Percentiles rank a stretch among this genome's conserved stretches.
Evolutionary conservation across 2,797 vertebrate genomes (phyloP).

Genomic region (Gephyroberyx darwinii): DNA sequence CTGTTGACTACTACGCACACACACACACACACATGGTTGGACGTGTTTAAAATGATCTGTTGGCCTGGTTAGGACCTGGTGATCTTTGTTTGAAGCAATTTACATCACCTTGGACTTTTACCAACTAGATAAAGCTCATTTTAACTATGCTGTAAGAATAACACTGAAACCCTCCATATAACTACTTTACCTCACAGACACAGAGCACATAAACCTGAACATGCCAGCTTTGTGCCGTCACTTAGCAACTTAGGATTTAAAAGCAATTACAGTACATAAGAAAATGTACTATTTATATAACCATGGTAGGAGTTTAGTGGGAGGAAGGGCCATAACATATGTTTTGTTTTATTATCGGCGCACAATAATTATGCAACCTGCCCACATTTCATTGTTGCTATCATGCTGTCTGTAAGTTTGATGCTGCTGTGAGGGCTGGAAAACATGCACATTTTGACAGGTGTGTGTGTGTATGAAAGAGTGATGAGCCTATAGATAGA

Average conservation of each 20-base stretch:
- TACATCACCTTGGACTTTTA: too few relatives aligned
- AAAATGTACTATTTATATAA: conserved; percentile 59
- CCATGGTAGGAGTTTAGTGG: conserved; percentile 60
- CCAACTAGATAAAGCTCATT: too few relatives aligned
- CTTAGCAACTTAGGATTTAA: conserved; percentile 33
- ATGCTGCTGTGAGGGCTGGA: background rate
- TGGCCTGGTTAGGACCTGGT: too few relatives aligned
- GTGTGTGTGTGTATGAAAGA: too few relatives aligned
- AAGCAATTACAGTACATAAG: conserved; percentile 40
- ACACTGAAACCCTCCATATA: background rate
- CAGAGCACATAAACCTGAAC: conserved; percentile 5
- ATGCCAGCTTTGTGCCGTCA: background rate
- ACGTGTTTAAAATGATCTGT: too few relatives aligned
- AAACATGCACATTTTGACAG: background rate
- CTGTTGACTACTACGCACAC: conserved; percentile 6
- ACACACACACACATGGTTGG: background rate
- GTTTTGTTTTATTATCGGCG: conserved; percentile 64
- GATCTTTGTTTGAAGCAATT: too few relatives aligned
- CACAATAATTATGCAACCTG: conserved; percentile 62
- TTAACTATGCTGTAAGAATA: too few relatives aligned
- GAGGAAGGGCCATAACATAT: conserved; percentile 59
- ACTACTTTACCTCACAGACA: background rate
- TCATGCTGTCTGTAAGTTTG: conserved; percentile 32
- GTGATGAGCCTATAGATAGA: too few relatives aligned
- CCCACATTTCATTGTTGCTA: conserved; percentile 36